Base-by-base conservation (phyloP, 2,888 invertebrate genomes). In the Agrilus biguttatus region DNA sequence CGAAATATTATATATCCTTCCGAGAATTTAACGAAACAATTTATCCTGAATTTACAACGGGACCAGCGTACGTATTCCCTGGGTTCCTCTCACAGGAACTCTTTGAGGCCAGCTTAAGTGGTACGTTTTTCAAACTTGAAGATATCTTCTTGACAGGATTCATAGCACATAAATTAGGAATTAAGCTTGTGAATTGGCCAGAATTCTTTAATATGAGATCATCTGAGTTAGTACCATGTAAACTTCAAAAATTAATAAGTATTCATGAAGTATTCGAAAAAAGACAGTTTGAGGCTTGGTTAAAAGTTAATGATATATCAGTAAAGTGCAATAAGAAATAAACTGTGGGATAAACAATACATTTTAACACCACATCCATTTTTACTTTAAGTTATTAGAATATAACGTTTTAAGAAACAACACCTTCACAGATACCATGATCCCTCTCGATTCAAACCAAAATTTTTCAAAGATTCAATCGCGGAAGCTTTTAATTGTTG, bases 61-160 rank as follows among this genome's bases (percentile, higher is more conserved):
- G 95, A 2, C 91, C 92, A 17, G 89, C 91, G 10, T 95, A 95
- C 68, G 69, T 91, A 41, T 63, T 93, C 61, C 80, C 86, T 40
- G 75, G 75, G 41, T 82, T 85, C 61, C 72, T 83, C 41, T 74
- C 87, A 36, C 73, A 76, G 44, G 78, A 78, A 54, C 67, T 92
- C 44, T 83, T 83, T 62, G 63, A 65, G 14, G 77, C 77, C 38
- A 80, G 89, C 19, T 68, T 83, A 48, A 72, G 77, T 50, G 75
- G 72, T 54, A 78, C 78, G 42, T 86, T 86, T 65, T 72, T 92
- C 53, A 85, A 86, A 53, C 72, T 92, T 44, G 93, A 93, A 68
- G 93, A 93, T 70, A 89, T 93, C 47, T 91, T 84, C 64, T 77
- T 87, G 47, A 92, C 92, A 40, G 93, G 93, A 44, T 83, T 93